Conservation (phyloP, 2,797 vertebrate genomes). For the Macrochelys suwanniensis region DNA sequence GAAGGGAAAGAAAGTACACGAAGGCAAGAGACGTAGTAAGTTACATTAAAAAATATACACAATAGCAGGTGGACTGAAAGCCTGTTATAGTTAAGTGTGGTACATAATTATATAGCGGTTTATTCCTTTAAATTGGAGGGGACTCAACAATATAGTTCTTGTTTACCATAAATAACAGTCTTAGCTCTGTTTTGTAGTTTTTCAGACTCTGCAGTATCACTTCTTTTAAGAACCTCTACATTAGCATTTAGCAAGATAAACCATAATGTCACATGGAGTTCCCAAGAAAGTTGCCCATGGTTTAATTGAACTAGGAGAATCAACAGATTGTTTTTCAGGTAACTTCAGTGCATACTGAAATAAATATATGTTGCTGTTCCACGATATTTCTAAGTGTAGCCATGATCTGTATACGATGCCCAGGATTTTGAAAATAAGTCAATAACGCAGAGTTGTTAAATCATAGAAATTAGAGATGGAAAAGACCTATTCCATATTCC, state of each 20-base stretch:
- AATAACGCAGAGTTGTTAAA: neutral
- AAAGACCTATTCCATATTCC: neutral
- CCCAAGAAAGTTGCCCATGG: neutral
- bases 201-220: neutral
- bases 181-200: neutral
- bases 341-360: neutral
- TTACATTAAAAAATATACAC: neutral
- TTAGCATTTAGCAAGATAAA: neutral
- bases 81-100: neutral
- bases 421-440: neutral
- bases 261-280: neutral
- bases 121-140: neutral
- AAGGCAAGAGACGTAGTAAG: neutral
- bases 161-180: neutral
- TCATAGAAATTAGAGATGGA: neutral
- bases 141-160: neutral
- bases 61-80: neutral
- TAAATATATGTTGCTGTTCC: neutral
- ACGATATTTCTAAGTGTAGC: neutral
- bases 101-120: neutral
- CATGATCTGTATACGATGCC: neutral
- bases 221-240: neutral
- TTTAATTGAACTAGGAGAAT: neutral
- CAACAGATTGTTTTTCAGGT: neutral
- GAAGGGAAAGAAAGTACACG: neutral